Base-by-base conservation (phyloP, 1,140 invertebrate species). In the Eufriesea mexicana region DNA sequence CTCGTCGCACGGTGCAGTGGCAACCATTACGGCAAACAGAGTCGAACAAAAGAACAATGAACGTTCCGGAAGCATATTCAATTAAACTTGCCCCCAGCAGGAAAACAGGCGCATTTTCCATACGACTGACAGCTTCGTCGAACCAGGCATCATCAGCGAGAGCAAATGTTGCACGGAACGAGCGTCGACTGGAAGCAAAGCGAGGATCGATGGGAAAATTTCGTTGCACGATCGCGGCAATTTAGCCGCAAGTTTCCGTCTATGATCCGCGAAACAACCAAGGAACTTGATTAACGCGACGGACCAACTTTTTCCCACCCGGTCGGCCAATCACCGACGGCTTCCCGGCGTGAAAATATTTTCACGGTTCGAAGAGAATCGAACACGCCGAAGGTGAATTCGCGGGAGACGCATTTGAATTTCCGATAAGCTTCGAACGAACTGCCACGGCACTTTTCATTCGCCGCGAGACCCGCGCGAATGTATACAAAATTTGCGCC, bases 141-240 rank as follows among this genome's bases (percentile, higher is more conserved):
- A 42, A 51, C 47, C n/a, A 25, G 47, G 28, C 35, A 35, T 74
- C 18, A 80, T 80, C 57, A 59, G 20, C 68, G 42, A 68, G 66
- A 12, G 51, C 28, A 80, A 74, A 80, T 80, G 59, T 80, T 64
- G 18, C 54, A 54, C 67, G 55, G 25, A 79, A 79, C 47, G 67
- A 61, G 67, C 51, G 57, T 20, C 10, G n/a, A 70, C 23, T 28
- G 25, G 14, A 28, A 62, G 7, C 18, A 4, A 35, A 59, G 8
- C 23, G 66, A 66, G 71, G 55, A 81, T 75, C 35, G 59, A 23
- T 25, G n/a, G 35, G 49, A 1, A 75, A 81, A 81, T 81, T 81
- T 81, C 79, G 8, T 28, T 66, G 23, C 14, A 61, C 59, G 47
- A 80, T 73, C 28, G 25, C 45, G n/a, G 16, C 66, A 47, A 49